Evolutionary conservation across 2,888 invertebrate species (phyloP), one percentile per base, ranked within the genome.

Genomic region (Amiota mariae): DNA sequence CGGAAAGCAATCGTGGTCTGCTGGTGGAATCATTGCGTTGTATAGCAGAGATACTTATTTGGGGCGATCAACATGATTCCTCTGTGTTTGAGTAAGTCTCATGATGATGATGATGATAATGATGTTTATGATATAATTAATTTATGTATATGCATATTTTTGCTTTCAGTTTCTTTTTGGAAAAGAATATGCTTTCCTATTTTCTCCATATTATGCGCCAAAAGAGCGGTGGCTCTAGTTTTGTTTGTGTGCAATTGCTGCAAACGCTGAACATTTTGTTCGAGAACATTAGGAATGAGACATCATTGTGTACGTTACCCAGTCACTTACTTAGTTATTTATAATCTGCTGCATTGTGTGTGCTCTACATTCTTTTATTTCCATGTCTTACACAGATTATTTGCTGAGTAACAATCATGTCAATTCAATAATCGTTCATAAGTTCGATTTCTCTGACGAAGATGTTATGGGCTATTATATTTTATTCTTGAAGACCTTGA

Each of bases 391-490:
- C 75, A 76, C 91, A 98, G 99, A 99, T 94, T 99, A 99, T 90
- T 92, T 99, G 73, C 92, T 99, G 73, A 99, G 99, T 87, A 99
- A 99, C 91, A 99, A 99, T 90, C 99, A 99, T 91, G 98, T 99
- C 56, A 99, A 99, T 91, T 98, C 97, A 68, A 99, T 99, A 88
- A 99, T 99, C 89, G 97, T 98, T 72, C 99, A 99, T 91, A 98
- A 98, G 91, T 99, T 99, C 92, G 99, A 99, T 91, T 98, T 99
- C 89, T 97, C 97, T 3, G 99, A 99, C 90, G 99, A 99, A 91
- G 99, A 99, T 92, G 98, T 99, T 67, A 98, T 99, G 98, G 98
- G 99, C 1, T 99, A 99, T 90, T 99, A 99, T 90, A 99, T 99
- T 88, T 98, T 99, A 70, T 99, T 99, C 90, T 91, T 99, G 80